Percentiles rank a stretch among this genome's conserved stretches.
phyloP scores from a whole-genome alignment of 2,113 vertebrate species.

The Epinephelus lanceolatus region DNA sequence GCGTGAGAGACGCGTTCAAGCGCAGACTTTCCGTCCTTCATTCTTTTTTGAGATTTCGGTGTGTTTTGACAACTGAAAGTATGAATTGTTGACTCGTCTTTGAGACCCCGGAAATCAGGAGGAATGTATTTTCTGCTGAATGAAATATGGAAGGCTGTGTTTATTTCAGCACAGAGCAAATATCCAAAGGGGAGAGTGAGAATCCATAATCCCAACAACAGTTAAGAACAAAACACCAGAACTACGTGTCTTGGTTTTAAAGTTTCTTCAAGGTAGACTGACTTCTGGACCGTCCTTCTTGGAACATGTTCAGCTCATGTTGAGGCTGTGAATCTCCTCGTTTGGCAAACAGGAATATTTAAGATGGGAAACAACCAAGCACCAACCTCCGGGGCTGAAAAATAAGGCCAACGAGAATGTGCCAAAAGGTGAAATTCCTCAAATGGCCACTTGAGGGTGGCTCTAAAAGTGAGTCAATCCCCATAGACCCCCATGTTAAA shows the following conservation, averaged over 20 bases:
- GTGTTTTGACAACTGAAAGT: constrained; percentile 62
- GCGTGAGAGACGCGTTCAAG: constrained; percentile 27
- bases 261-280: not conserved
- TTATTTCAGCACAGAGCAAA: constrained; percentile 50
- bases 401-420: too few relatives aligned
- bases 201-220: constrained; percentile 44
- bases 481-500: too few relatives aligned
- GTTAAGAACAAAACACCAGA: constrained; percentile 27
- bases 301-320: not conserved
- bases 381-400: too few relatives aligned
- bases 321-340: not conserved
- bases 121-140: not conserved
- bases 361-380: too few relatives aligned
- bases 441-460: too few relatives aligned
- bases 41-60: constrained; percentile 12
- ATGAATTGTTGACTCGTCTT: constrained; percentile 20
- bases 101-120: not conserved
- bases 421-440: too few relatives aligned
- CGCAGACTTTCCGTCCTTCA: not conserved
- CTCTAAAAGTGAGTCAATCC: too few relatives aligned
- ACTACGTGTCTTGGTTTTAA: not conserved
- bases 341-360: not conserved
- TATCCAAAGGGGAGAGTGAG: constrained; percentile 26
- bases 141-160: constrained; percentile 48
- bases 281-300: constrained; percentile 1